Evolutionary conservation across 2,888 invertebrate species (phyloP).

Genomic region (Pseudococcus longispinus): DNA sequence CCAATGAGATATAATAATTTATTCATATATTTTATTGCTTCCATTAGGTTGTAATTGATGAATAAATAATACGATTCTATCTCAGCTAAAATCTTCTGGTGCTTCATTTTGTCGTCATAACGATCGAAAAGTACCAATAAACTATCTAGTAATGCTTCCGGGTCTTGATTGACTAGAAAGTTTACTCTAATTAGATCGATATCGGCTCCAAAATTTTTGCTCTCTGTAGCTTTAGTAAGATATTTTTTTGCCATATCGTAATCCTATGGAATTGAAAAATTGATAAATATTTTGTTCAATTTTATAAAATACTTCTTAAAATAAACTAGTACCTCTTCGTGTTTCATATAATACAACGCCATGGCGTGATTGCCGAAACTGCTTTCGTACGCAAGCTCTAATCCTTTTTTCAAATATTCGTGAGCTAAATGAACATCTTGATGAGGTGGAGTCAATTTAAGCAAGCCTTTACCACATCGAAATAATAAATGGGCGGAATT

Average conservation of each 20-base stretch:
- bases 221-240: background rate
- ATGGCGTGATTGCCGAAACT: conserved; percentile 50
- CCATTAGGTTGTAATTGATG: conserved; percentile 12
- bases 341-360: conserved; percentile 30
- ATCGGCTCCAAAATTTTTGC: conserved; percentile 35
- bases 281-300: background rate
- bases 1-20: conserved; percentile 19
- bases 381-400: conserved; percentile 26
- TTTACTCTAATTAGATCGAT: conserved; percentile 17
- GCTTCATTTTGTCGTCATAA: background rate
- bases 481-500: conserved; percentile 45
- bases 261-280: conserved; percentile 28
- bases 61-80: conserved; percentile 29
- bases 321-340: conserved; percentile 15
- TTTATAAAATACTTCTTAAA: background rate
- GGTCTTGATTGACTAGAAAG: background rate
- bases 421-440: conserved; percentile 16
- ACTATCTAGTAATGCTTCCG: background rate
- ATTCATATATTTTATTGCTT: conserved; percentile 17
- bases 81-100: conserved; percentile 33
- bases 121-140: background rate
- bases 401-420: background rate
- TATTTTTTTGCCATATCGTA: conserved; percentile 18
- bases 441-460: conserved; percentile 25
- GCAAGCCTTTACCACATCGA: conserved; percentile 49